Evolutionary conservation across 2,113 vertebrate species (phyloP), one percentile per base, ranked within the genome.

Genomic region (Clupea harengus): DNA sequence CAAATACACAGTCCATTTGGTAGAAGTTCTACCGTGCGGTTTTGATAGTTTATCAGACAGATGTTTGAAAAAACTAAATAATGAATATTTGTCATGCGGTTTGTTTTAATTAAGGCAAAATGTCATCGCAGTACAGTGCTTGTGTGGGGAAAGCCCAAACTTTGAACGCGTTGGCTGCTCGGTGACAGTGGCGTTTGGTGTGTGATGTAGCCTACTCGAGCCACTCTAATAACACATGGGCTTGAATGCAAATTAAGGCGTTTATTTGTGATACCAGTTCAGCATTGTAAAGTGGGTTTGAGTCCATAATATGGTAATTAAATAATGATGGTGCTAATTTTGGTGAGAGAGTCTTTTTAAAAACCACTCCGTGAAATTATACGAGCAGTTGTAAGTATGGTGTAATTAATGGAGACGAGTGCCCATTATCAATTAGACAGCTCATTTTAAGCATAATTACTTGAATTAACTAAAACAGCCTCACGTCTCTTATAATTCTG

Each of bases 401-500:
- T 32, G 28, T 78, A 78, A 78, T 78, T 78, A 78, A 78, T 78
- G 72, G 72, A 78, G 1, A 78, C 28, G 72, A 78, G 72, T 39
- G 72, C 28, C 28, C 72, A 78, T 78, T 39, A 78, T 78, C 28
- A 78, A 78, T 78, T 78, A 78, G 72, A 39, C 72, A 17, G 72
- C 72, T 78, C 25, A 39, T 78, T 78, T 39, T 78, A 78, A 78
- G 10, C 72, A 4, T 78, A 78, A 78, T 78, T 78, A 15, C 72
- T 78, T 32, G 5, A 78, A 78, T 78, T 78, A 78, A 78, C 72
- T 15, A 78, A 39, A 44, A 17, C 72, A 39, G 32, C 13, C 11
- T 17, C 72, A 5, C 32, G 25, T 78, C 72, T 78, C 28, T 39
- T 32, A 32, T 5, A 39, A 32, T 78, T 32, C 28, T 32, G 13